Base-by-base conservation (phyloP, 2,113 vertebrate species). In the Calyptomena viridis region DNA sequence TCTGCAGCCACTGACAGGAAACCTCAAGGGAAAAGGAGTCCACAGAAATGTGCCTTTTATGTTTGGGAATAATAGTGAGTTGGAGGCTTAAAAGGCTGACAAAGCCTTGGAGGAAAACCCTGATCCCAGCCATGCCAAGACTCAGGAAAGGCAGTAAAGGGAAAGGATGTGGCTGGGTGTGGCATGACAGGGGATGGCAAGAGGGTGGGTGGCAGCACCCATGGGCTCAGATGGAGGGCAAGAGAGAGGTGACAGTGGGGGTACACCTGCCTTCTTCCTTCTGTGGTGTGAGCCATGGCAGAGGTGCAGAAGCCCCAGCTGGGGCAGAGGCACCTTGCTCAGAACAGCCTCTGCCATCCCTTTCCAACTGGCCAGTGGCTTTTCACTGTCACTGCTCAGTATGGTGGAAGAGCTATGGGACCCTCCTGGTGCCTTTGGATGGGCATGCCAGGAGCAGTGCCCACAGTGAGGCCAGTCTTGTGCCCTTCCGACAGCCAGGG, bases 121-220 rank as follows among this genome's bases (percentile, higher is more conserved):
- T 16, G 56, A 35, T 30, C 35, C 33, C 7, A 1, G 68, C 18
- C 18, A 1, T 42, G 64, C 35, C 72, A 21, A 50, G 56, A 55
- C 2, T 12, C 22, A 44, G 35, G 44, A 12, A 18, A 56, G 55
- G 56, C 2, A 35, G 66, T 20, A 20, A 17, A 53, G n/a, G 3
- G 40, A 22, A 69, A 52, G 40, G 81, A 7, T 0, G 0, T 1
- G 16, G 35, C 37, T 0, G 19, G 24, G 78, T 17, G 42, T 30
- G 14, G 53, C 0, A 0, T 9, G 16, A 2, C 2, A 21, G 35
- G 44, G 24, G 20, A 3, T 21, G 15, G 58, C 44, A 11, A 46
- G 19, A 18, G 9, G 14, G 47, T 1, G 46, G 53, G 15, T 20
- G 66, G 31, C 53, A 72, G 74, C 14, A 3, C 9, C 9, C 12